Conservation (phyloP, 1,140 invertebrate genomes). For the Homarus americanus region DNA sequence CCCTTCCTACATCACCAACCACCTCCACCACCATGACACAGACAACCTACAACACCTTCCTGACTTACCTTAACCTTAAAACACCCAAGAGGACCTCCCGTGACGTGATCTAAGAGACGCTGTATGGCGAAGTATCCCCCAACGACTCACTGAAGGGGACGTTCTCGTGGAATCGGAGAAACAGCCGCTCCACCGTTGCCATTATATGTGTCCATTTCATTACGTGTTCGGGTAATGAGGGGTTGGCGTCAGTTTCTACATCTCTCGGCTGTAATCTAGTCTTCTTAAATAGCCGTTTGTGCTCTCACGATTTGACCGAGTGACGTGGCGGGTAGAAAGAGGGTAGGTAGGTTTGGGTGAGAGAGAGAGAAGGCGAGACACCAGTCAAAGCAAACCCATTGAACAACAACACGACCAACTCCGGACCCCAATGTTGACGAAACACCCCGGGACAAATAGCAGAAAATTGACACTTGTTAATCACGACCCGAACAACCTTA, state of each 20-base stretch:
- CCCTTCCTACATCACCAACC: not conserved
- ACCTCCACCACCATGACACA: too few relatives aligned
- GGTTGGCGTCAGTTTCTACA: constrained; percentile 65
- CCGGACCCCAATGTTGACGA: too few relatives aligned
- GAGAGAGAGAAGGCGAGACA: constrained; percentile 1
- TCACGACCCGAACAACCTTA: too few relatives aligned
- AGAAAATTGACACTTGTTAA: too few relatives aligned
- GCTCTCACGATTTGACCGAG: constrained; percentile 61
- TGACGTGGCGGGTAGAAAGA: constrained; percentile 48
- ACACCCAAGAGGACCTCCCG: too few relatives aligned
- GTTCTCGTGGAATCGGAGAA: constrained; percentile 51
- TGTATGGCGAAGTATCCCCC: too few relatives aligned
- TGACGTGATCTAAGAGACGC: too few relatives aligned
- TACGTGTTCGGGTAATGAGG: constrained; percentile 62
- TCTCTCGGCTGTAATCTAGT: constrained; percentile 63
- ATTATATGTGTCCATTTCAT: constrained; percentile 72
- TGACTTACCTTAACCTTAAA: too few relatives aligned
- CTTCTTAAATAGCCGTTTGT: constrained; percentile 69
- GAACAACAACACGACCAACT: too few relatives aligned
- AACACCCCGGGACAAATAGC: too few relatives aligned
- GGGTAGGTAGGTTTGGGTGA: not conserved
- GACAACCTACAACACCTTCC: too few relatives aligned
- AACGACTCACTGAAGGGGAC: not conserved
- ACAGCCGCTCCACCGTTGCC: constrained; percentile 52
- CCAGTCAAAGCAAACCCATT: too few relatives aligned